These are phyloP conservation scores for Drosophila tsacasi DNA, from an alignment of 1,140 invertebrate species.

Conservation along the genomic window DNA sequence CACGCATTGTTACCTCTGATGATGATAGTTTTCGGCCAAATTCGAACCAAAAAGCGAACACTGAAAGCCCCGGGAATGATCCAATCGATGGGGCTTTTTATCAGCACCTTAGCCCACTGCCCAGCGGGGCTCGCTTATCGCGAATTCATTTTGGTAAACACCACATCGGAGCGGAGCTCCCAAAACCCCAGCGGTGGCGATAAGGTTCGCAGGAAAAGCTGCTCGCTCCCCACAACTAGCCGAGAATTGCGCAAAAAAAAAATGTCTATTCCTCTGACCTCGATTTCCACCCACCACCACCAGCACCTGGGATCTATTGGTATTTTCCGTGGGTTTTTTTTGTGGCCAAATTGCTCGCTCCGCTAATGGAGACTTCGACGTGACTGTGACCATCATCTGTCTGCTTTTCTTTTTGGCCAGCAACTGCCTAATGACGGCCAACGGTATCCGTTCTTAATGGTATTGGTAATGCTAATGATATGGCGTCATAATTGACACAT, in stretches of 20 bases:
- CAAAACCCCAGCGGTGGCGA: background rate
- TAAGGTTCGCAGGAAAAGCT: conserved; percentile 35
- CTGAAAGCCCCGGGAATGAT: conserved; percentile 15
- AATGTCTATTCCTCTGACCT: conserved; percentile 33
- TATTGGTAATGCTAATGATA: conserved; percentile 57
- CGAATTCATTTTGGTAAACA: conserved; percentile 67
- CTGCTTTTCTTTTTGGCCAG: conserved; percentile 20
- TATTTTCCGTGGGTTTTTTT: conserved; percentile 10
- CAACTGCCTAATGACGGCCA: conserved; percentile 62
- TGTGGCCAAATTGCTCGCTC: conserved; percentile 32
- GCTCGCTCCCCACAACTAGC: background rate
- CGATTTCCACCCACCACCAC: conserved; percentile 31
- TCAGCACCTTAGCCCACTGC: conserved; percentile 21
- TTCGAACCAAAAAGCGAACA: background rate
- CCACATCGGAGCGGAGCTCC: conserved; percentile 4
- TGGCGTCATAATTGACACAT: conserved; percentile 83
- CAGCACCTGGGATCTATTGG: conserved; percentile 11
- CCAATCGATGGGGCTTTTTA: conserved; percentile 52
- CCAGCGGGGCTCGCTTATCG: conserved; percentile 54
- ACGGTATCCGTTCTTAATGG: conserved; percentile 60
- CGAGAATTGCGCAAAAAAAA: conserved; percentile 31
- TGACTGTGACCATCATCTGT: conserved; percentile 27
- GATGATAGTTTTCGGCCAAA: conserved; percentile 5
- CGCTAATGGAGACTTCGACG: conserved; percentile 35
- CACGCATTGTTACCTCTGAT: conserved; percentile 52